Evolutionary conservation across 2,797 vertebrate species (phyloP).

Genomic region (Champsocephalus esox): DNA sequence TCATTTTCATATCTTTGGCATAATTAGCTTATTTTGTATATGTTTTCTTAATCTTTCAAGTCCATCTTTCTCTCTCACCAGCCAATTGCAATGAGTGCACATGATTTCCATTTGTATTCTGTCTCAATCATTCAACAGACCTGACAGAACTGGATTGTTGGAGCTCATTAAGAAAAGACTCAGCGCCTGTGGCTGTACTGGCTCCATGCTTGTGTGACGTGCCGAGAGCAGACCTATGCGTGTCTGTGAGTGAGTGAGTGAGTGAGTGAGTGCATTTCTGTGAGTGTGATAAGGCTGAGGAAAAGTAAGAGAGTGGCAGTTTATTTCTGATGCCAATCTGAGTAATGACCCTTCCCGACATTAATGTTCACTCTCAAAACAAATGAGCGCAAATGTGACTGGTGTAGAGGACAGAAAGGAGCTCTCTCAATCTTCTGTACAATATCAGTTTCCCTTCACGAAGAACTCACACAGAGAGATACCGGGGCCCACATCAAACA

Average conservation of each 20-base stretch:
- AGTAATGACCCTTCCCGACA: slow-evolving; percentile 21
- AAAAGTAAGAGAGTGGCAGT: slow-evolving; percentile 4
- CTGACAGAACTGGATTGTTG: slow-evolving; percentile 14
- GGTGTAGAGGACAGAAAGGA: neutral
- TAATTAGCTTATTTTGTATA: neutral
- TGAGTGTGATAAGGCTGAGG: slow-evolving; percentile 13
- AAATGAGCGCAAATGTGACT: slow-evolving; percentile 22
- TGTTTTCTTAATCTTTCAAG: neutral
- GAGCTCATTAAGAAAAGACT: slow-evolving; percentile 29
- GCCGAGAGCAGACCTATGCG: neutral
- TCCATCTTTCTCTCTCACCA: neutral
- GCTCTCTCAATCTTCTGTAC: slow-evolving; percentile 15
- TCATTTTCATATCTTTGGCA: slow-evolving; percentile 3
- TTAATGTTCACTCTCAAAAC: slow-evolving; percentile 17
- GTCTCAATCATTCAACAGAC: slow-evolving; percentile 11
- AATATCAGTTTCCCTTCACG: neutral
- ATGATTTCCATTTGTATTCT: slow-evolving; percentile 10
- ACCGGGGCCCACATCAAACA: neutral
- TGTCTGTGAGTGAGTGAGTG: neutral
- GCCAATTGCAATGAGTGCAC: neutral
- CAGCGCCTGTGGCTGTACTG: neutral
- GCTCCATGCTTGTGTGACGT: slow-evolving; percentile 4
- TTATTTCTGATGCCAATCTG: slow-evolving; percentile 27
- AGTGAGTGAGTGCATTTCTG: neutral
- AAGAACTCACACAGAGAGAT: neutral